A percentile compares a stretch with the other conserved stretches of the same genome.
Evolutionary conservation across 2,113 vertebrate genomes (phyloP).

Genomic region (Ia io): DNA sequence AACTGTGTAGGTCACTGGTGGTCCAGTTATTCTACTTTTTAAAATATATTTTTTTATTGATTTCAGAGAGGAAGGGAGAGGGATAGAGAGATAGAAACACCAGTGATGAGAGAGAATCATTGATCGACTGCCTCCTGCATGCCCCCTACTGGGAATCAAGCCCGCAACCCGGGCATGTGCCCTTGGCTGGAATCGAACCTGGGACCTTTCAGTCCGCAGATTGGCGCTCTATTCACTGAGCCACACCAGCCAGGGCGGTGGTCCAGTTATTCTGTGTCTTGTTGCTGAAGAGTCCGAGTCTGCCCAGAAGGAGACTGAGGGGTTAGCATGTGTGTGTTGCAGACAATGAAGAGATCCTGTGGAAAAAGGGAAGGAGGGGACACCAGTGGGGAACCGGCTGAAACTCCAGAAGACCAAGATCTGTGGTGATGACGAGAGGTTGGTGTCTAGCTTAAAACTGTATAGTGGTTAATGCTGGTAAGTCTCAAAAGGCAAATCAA

Average conservation of each 20-base stretch:
- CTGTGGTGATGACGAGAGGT: fast-evolving
- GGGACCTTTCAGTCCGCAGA: too few relatives aligned
- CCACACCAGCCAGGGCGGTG: too few relatives aligned
- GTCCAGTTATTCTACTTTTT: neutral
- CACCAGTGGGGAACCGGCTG: neutral
- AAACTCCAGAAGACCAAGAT: neutral
- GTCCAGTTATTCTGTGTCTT: neutral
- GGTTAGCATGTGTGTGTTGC: too few relatives aligned
- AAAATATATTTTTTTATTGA: too few relatives aligned
- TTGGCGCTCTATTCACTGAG: too few relatives aligned
- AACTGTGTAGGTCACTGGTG: neutral
- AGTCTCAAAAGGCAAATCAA: neutral
- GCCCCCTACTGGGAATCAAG: too few relatives aligned
- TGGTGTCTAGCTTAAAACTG: neutral
- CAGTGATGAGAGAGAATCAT: too few relatives aligned
- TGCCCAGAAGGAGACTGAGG: neutral
- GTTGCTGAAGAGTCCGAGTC: neutral
- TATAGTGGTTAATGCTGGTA: neutral
- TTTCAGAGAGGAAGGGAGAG: too few relatives aligned
- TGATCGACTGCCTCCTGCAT: too few relatives aligned
- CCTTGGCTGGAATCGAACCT: too few relatives aligned
- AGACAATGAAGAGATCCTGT: neutral
- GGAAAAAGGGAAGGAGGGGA: neutral
- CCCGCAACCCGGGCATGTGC: too few relatives aligned
- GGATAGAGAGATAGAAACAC: too few relatives aligned